Base-by-base conservation (phyloP, 2,888 invertebrate species). In the Drosophila cognata region DNA sequence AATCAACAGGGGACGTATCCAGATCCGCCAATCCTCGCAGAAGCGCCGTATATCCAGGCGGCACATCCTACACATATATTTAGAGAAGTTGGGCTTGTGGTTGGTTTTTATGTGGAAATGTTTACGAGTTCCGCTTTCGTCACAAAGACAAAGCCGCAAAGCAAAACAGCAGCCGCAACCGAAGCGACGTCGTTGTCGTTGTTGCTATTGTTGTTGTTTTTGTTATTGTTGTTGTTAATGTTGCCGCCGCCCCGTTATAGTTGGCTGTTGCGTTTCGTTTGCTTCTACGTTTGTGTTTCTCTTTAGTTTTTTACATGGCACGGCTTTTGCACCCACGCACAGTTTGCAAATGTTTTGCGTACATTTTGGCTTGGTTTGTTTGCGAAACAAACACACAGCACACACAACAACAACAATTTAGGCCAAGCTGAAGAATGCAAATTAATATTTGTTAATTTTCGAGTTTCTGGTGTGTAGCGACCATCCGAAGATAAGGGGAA, bases 1-100 rank as follows among this genome's bases (percentile, higher is more conserved):
- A 74, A 98, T 96, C 62, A 97, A 95, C 65, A 98, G 94, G 59
- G 98, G 98, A 81, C 97, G 95, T 91, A 98, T 98, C 98, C 98
- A 98, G 81, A 96, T 94, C 91, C 96, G 95, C 98, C 98, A 98
- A 72, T 92, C 93, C 53, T 91, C 91, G 55, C 91, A 93, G 78
- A 93, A 92, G 74, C 91, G 90, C 66, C 92, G 88, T 72, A 91
- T 66, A 59, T 91, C 88, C n/a, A 90, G 53, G 70, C 83, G 80
- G 71, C 91, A 91, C 91, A 92, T 91, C 53, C 64, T 63, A 57
- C 64, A 66, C 57, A 52, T 66, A 11, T 28, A 33, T 41, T 62
- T 7, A 2, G 4, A 16, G 4, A 28, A 46, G 8, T 21, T 41
- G 41, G 16, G 46, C 46, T 57, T 63, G 5, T 33, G 4, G 31